Evolutionary conservation across 2,888 invertebrate species (phyloP).

Genomic region (Eupeodes luniger): DNA sequence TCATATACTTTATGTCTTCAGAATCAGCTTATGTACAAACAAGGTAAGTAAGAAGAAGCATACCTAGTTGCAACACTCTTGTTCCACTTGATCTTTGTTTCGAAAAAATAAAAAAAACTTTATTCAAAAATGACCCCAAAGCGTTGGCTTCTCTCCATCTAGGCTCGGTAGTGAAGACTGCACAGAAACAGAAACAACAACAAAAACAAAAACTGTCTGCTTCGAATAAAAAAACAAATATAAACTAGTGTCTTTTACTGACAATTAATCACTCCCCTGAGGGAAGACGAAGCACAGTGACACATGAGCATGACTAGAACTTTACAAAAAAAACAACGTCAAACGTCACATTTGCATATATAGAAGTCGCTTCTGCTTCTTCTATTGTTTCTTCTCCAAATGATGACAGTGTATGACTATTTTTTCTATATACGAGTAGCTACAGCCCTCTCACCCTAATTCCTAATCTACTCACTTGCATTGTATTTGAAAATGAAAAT

Average conservation of each 20-base stretch:
- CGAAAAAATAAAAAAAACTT: background rate
- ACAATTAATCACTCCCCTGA: conserved; percentile 42
- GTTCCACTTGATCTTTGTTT: conserved; percentile 67
- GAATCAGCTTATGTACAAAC: conserved; percentile 39
- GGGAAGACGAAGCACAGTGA: conserved; percentile 11
- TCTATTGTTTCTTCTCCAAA: conserved; percentile 14
- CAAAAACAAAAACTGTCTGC: conserved; percentile 8
- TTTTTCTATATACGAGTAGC: background rate
- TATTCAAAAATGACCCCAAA: conserved; percentile 36
- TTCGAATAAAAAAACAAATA: conserved; percentile 18
- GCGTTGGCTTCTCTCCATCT: conserved; percentile 18
- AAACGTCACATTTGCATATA: conserved; percentile 22
- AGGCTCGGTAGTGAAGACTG: background rate
- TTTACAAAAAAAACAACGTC: background rate
- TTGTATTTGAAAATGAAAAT: background rate
- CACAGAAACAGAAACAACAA: conserved; percentile 43
- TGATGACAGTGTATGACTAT: background rate
- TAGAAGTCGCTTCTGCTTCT: background rate
- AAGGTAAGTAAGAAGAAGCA: conserved; percentile 33
- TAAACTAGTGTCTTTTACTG: conserved; percentile 16
- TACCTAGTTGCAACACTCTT: conserved; percentile 23
- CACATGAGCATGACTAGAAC: background rate
- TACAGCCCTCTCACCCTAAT: background rate
- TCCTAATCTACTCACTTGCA: conserved; percentile 32
- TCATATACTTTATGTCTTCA: background rate